phyloP scores from a whole-genome alignment of 2,888 invertebrate genomes.

The Stictocephala bisonia region DNA sequence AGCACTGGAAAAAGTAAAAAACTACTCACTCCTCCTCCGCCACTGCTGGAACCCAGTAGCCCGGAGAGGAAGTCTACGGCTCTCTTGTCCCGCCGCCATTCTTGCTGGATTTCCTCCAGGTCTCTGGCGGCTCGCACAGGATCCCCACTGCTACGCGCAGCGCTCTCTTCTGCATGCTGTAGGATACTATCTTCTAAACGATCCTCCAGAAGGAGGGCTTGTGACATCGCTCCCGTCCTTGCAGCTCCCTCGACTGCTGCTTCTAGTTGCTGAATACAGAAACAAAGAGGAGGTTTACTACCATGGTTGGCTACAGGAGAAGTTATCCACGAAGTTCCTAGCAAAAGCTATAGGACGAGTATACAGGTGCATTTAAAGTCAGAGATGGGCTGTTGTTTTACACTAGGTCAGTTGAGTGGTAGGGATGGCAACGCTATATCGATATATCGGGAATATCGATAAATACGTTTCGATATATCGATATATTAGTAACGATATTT shows the following conservation, averaged over 20 bases:
- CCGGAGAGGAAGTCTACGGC: constrained; percentile 58
- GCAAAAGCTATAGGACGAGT: too few species aligned
- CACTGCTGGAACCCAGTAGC: constrained; percentile 59
- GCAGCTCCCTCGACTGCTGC: constrained; percentile 53
- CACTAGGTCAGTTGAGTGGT: too few species aligned
- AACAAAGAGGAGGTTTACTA: too few species aligned
- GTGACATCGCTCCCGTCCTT: constrained; percentile 51
- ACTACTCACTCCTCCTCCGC: constrained; percentile 41
- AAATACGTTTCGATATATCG: too few species aligned
- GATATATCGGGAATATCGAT: too few species aligned
- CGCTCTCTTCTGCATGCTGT: constrained; percentile 54
- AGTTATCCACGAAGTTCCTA: too few species aligned
- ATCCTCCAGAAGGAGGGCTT: constrained; percentile 55
- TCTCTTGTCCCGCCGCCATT: constrained; percentile 58
- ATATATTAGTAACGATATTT: too few species aligned
- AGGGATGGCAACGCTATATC: too few species aligned
- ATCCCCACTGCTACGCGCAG: constrained; percentile 51
- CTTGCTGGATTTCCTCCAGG: constrained; percentile 55
- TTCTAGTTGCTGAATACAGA: constrained; percentile 51
- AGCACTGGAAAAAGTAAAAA: too few species aligned
- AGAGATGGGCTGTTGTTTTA: too few species aligned
- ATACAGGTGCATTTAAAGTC: too few species aligned
- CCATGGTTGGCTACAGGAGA: too few species aligned
- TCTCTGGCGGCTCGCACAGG: constrained; percentile 54
- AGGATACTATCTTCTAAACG: constrained; percentile 56